A percentile compares a stretch with the other conserved stretches of the same genome.
phyloP scores from a whole-genome alignment of 2,797 vertebrate species.

The Pangasius djambal region DNA sequence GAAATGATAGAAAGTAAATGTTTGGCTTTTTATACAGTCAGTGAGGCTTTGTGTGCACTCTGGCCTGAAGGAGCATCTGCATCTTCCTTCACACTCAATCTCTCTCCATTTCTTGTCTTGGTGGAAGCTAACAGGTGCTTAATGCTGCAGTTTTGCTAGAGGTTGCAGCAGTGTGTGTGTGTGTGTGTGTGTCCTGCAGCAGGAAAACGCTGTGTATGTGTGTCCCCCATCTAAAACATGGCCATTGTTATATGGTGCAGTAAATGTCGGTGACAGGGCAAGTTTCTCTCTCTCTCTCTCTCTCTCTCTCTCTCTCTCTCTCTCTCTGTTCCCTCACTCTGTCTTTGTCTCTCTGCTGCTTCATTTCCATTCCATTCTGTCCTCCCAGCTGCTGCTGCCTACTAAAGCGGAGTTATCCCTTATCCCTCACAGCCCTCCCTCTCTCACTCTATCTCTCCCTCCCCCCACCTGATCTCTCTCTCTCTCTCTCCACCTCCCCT shows the following conservation, averaged over 20 bases:
- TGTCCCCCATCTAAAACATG: slow-evolving; percentile 80
- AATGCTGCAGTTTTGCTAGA: slow-evolving; percentile 75
- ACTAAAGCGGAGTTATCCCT: slow-evolving; percentile 74
- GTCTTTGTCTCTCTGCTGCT: slow-evolving; percentile 39
- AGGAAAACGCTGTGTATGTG: neutral
- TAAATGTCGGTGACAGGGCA: slow-evolving; percentile 92
- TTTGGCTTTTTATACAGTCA: slow-evolving; percentile 27
- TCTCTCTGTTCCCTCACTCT: slow-evolving; percentile 26
- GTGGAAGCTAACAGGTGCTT: slow-evolving; percentile 84
- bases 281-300: slow-evolving; percentile 48
- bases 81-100: slow-evolving; percentile 52
- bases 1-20: neutral
- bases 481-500: slow-evolving; percentile 58
- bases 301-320: slow-evolving; percentile 17
- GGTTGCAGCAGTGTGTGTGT: slow-evolving; percentile 73
- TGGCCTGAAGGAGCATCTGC: slow-evolving; percentile 30
- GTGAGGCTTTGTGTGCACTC: slow-evolving; percentile 34
- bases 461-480: slow-evolving; percentile 46
- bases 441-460: slow-evolving; percentile 66
- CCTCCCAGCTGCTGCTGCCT: slow-evolving; percentile 79
- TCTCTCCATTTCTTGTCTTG: slow-evolving; percentile 52
- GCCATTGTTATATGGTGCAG: slow-evolving; percentile 91
- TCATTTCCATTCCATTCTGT: slow-evolving; percentile 49
- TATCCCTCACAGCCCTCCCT: slow-evolving; percentile 71
- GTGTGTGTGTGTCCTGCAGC: slow-evolving; percentile 23